phyloP scores from a whole-genome alignment of 2,797 vertebrate species.

The Micropoecilia bifurca region DNA sequence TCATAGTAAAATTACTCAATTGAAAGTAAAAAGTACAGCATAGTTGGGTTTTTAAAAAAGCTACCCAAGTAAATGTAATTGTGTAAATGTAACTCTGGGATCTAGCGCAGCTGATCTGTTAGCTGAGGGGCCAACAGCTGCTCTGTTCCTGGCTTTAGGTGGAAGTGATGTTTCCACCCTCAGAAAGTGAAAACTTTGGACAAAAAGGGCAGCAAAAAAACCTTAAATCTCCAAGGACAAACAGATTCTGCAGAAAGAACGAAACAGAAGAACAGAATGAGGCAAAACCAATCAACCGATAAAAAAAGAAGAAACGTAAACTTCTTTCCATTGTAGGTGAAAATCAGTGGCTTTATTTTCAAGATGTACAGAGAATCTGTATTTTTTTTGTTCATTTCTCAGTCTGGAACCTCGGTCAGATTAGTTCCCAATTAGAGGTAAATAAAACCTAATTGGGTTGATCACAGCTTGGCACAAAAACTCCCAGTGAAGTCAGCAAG shows the following conservation, averaged over 20 bases:
- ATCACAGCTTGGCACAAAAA: constrained; percentile 1
- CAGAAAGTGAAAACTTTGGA: no score
- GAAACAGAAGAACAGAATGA: not conserved
- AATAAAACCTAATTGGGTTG: not conserved
- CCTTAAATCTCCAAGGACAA: not conserved
- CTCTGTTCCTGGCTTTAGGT: no score
- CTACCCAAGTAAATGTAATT: no score
- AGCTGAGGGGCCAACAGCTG: no score
- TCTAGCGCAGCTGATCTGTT: no score
- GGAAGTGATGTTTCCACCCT: no score
- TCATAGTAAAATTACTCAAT: no score
- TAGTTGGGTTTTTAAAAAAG: no score
- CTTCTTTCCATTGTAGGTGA: not conserved
- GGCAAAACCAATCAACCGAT: not conserved
- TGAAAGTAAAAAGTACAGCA: no score
- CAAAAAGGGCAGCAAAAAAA: not conserved
- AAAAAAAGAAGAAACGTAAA: not conserved
- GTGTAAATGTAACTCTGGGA: no score
- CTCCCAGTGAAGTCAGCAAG: not conserved
- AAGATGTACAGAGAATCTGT: not conserved
- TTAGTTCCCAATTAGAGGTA: constrained; percentile 4
- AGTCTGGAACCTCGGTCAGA: not conserved
- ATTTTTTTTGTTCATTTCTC: not conserved
- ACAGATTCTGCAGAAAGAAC: no score
- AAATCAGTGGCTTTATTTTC: not conserved